Evolutionary conservation across 2,113 vertebrate genomes (phyloP).

Genomic region (Rhea pennata): DNA sequence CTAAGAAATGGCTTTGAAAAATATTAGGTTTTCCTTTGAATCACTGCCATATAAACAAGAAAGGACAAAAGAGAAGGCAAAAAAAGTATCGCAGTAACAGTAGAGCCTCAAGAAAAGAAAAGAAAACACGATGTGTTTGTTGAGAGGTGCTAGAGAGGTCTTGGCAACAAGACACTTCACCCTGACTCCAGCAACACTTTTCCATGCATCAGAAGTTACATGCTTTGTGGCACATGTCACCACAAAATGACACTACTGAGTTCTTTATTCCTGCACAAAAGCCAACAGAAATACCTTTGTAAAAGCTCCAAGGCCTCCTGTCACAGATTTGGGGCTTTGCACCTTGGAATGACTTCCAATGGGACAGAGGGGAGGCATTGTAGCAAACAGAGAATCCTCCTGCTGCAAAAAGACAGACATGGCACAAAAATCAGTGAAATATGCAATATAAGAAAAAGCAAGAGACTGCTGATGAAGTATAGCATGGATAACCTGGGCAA

Average conservation of each 20-base stretch:
- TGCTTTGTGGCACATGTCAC: not conserved
- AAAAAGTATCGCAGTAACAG: not conserved
- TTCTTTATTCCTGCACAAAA: not conserved
- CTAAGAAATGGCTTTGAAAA: not conserved
- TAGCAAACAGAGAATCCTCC: constrained; percentile 85
- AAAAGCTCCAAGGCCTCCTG: constrained; percentile 84
- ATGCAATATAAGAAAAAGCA: not conserved
- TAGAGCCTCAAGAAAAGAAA: not conserved
- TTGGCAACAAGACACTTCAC: not conserved
- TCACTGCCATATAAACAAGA: too few relatives aligned
- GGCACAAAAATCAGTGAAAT: not conserved
- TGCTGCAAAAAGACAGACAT: constrained; percentile 69
- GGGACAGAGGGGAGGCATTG: constrained; percentile 87
- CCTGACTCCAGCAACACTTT: not conserved
- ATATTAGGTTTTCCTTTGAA: not conserved
- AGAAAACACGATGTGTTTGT: not conserved
- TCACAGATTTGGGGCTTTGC: constrained; percentile 82
- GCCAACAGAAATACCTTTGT: constrained; percentile 77
- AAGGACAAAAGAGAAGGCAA: not conserved
- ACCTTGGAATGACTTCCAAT: constrained; percentile 86
- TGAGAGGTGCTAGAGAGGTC: not conserved
- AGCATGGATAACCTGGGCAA: not conserved
- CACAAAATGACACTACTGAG: not conserved
- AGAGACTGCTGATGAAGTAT: not conserved
- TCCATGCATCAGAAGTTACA: not conserved